Evolutionary conservation across 2,797 vertebrate genomes (phyloP).

Genomic region (Acipenser ruthenus): DNA sequence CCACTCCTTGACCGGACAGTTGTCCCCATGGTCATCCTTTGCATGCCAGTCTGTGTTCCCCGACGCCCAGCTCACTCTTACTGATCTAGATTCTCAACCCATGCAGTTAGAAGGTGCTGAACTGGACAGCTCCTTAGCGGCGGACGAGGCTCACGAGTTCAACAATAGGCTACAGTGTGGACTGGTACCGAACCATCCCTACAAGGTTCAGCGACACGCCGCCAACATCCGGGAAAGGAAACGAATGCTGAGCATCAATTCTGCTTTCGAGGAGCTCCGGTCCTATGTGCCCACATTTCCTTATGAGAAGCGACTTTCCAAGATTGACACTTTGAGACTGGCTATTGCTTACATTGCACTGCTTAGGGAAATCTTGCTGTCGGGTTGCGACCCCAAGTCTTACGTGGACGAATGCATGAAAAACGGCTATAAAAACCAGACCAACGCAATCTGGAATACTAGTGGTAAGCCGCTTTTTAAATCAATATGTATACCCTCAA

Average conservation of each 20-base stretch:
- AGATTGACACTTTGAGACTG: constrained; percentile 64
- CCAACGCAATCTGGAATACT: constrained; percentile 63
- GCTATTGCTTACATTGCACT: constrained; percentile 70
- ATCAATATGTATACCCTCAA: too few relatives aligned
- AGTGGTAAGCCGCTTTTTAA: constrained; percentile 52
- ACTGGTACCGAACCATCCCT: constrained; percentile 39
- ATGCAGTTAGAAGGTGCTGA: constrained; percentile 45
- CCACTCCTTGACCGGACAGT: constrained; percentile 31
- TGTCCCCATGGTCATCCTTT: constrained; percentile 46
- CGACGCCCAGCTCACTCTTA: constrained; percentile 45
- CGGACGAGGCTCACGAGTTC: constrained; percentile 36
- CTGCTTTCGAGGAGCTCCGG: constrained; percentile 65
- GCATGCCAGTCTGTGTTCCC: constrained; percentile 43
- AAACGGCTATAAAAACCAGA: constrained; percentile 52
- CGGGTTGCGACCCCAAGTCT: constrained; percentile 59
- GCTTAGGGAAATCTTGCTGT: constrained; percentile 66
- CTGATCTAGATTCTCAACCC: constrained; percentile 43
- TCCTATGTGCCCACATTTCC: constrained; percentile 67
- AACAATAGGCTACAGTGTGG: constrained; percentile 24
- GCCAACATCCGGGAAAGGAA: constrained; percentile 71
- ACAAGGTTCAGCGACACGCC: constrained; percentile 61
- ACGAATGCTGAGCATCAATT: constrained; percentile 68
- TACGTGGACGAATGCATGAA: constrained; percentile 67
- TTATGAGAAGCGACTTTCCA: constrained; percentile 69
- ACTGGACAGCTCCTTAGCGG: constrained; percentile 36